A percentile compares a stretch with the other conserved stretches of the same genome.
Evolutionary conservation across 1,140 invertebrate species (phyloP).

Genomic region (Cotesia chilonis): DNA sequence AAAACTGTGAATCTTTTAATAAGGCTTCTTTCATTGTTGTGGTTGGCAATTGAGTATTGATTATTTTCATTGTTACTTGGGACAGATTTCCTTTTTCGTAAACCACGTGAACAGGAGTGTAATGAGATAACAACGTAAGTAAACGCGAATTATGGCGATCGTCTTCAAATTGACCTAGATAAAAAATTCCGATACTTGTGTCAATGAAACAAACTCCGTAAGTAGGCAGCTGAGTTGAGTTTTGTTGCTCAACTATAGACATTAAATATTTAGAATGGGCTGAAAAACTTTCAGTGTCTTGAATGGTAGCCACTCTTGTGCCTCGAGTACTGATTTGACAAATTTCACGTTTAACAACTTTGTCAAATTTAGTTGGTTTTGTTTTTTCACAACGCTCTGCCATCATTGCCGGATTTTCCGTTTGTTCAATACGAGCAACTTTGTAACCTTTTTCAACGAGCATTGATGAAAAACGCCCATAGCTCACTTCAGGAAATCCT

Average conservation of each 20-base stretch:
- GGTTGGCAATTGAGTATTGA: conserved; percentile 70
- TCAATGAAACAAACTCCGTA: conserved; percentile 95
- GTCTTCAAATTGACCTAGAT: conserved; percentile 89
- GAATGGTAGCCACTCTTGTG: conserved; percentile 76
- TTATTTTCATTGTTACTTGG: conserved; percentile 69
- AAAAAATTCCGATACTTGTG: conserved; percentile 87
- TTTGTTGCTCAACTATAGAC: conserved; percentile 76
- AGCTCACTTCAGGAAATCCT: conserved; percentile 95
- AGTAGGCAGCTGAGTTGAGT: conserved; percentile 18
- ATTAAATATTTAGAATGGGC: conserved; percentile 73
- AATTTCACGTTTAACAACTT: conserved; percentile 88
- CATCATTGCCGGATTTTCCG: conserved; percentile 98
- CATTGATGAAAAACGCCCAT: conserved; percentile 85
- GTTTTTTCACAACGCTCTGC: conserved; percentile 77
- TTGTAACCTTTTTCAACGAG: conserved; percentile 95
- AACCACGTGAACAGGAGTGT: conserved; percentile 84
- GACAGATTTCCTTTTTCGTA: conserved; percentile 73
- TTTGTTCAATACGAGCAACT: conserved; percentile 96
- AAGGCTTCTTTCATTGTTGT: conserved; percentile 73
- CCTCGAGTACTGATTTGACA: conserved; percentile 87
- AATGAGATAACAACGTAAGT: conserved; percentile 85
- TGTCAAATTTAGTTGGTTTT: conserved; percentile 79
- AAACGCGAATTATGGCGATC: conserved; percentile 87
- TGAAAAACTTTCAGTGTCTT: conserved; percentile 72
- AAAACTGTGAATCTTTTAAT: conserved; percentile 73